Evolutionary conservation across 2,113 vertebrate species (phyloP).

Genomic region (Chaenogobius annularis): DNA sequence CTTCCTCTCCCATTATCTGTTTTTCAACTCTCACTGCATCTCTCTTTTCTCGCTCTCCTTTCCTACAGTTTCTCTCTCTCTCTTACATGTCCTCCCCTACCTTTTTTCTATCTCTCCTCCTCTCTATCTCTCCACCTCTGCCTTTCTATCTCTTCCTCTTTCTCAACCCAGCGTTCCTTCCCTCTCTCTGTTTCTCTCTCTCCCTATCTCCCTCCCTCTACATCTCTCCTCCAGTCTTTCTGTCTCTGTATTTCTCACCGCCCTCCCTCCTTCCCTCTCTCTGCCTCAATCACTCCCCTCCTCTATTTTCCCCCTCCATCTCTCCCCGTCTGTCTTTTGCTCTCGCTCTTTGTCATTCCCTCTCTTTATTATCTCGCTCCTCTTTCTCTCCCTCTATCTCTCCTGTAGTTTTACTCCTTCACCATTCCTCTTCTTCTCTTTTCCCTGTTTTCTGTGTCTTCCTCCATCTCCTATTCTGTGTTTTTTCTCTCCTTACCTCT

Average conservation of each 20-base stretch:
- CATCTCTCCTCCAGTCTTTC: neutral
- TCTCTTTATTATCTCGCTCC: too few relatives aligned
- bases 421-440: too few relatives aligned
- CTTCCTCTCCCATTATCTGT: neutral
- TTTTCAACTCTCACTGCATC: neutral
- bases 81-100: neutral
- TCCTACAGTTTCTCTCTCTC: neutral
- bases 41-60: neutral
- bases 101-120: neutral
- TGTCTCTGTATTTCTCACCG: neutral
- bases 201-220: neutral
- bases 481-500: too few relatives aligned
- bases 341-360: too few relatives aligned
- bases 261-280: neutral
- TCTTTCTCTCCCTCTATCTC: neutral
- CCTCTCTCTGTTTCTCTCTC: neutral
- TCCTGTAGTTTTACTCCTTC: neutral
- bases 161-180: too few relatives aligned
- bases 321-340: neutral
- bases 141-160: too few relatives aligned
- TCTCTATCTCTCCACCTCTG: neutral
- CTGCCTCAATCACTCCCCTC: too few relatives aligned
- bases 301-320: too few relatives aligned
- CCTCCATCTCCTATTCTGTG: too few relatives aligned
- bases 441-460: too few relatives aligned